Evolutionary conservation across 2,113 vertebrate species (phyloP), one percentile per base, ranked within the genome.

Genomic region (Natator depressus): DNA sequence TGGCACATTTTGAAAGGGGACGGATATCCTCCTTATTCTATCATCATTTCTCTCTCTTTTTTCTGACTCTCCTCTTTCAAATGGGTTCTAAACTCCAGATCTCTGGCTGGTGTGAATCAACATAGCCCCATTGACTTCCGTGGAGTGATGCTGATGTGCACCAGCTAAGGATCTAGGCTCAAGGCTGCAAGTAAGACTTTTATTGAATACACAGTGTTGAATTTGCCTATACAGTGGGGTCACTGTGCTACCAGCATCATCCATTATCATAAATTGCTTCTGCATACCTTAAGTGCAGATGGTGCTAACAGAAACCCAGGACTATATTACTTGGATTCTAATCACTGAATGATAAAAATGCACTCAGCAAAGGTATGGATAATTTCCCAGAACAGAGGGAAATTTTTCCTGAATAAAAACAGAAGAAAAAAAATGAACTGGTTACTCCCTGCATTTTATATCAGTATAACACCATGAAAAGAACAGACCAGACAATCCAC

Each of bases 221-320:
- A 82, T 55, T 38, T 42, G 38, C 53, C n/a, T 42, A 42, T 8
- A 17, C 3, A 2, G 8, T 27, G 38, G 22, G n/a, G 53, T 42
- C 31, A 57, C 16, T 46, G 53, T 11, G 29, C n/a, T 42, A 46
- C 25, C 53, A 82, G 35, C 53, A 27, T 42, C 2, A 38, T 5
- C 19, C 19, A 2, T 6, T 3, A 5, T 19, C 4, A 4, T 8
- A 24, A 22, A 38, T 3, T 5, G 24, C 20, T 55, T 35, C 79
- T 4, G 59, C 1, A 1, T 1, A 1, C 24, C 54, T 69, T n/a
- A 3, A 2, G 53, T 7, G 65, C 42, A n/a, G 42, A 27, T 1
- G 35, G 46, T 38, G 29, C 29, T 2, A 65, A 53, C 0, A 53
- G 42, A 84, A 79, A 51, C 13, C 62, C 35, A 25, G 8, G 14